phyloP scores from a whole-genome alignment of 2,113 vertebrate species.

The Acanthochromis polyacanthus region DNA sequence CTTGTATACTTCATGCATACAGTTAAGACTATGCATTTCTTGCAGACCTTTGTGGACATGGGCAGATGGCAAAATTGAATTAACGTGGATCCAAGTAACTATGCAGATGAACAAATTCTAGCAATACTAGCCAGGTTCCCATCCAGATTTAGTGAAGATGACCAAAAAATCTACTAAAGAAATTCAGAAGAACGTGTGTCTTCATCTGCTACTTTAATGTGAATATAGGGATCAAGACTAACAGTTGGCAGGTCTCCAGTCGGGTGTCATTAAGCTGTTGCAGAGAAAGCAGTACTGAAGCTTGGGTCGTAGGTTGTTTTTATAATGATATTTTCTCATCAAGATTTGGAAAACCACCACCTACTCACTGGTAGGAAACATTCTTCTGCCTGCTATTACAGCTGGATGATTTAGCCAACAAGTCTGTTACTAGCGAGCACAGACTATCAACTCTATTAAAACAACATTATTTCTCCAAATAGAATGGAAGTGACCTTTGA shows the following conservation, averaged over 20 bases:
- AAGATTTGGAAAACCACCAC: not conserved
- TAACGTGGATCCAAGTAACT: not conserved
- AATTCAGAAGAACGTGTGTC: too few species aligned
- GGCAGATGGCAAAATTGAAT: not conserved
- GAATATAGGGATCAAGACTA: not conserved
- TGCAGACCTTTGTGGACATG: too few species aligned
- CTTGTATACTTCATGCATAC: too few species aligned
- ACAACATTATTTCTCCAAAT: conserved; percentile 7
- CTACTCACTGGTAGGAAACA: not conserved
- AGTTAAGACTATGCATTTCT: not conserved
- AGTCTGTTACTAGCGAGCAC: not conserved
- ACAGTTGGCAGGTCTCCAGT: not conserved
- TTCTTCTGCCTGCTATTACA: not conserved
- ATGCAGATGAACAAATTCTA: not conserved
- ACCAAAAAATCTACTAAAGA: too few species aligned
- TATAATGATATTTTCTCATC: not conserved
- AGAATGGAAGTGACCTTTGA: conserved; percentile 20
- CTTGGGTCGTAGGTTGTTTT: too few species aligned
- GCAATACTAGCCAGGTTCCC: too few species aligned
- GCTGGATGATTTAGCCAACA: not conserved
- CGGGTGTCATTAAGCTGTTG: not conserved
- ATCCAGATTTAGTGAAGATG: too few species aligned
- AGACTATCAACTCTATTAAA: not conserved
- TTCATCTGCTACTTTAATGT: not conserved
- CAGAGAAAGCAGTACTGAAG: not conserved